phyloP scores from a whole-genome alignment of 2,888 invertebrate species.

The Sphaerophoria rueppellii region DNA sequence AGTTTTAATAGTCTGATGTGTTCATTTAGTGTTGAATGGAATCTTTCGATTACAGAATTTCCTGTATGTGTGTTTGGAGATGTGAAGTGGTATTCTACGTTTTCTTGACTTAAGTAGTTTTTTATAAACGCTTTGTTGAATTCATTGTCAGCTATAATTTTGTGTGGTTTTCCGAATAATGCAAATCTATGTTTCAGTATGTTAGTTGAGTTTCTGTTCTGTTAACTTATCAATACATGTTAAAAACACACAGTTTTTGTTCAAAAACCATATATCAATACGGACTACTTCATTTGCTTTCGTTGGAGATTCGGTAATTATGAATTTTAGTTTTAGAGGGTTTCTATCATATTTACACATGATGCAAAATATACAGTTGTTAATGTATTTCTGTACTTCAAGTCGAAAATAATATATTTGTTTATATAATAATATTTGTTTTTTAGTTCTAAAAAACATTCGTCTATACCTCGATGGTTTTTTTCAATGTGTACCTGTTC shows the following conservation, averaged over 20 bases:
- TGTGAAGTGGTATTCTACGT: no score
- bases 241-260: constrained; percentile 29
- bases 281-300: constrained; percentile 58
- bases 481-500: background rate
- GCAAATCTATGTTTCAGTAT: no score
- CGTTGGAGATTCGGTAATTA: constrained; percentile 57
- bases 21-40: constrained; percentile 62
- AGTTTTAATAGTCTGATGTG: constrained; percentile 56
- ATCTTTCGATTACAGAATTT: constrained; percentile 18
- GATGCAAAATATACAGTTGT: constrained; percentile 60
- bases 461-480: constrained; percentile 58
- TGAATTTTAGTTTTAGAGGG: constrained; percentile 54
- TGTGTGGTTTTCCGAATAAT: no score
- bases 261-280: constrained; percentile 10
- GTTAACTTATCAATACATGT: constrained; percentile 45
- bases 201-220: constrained; percentile 3
- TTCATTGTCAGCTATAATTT: no score
- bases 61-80: no score
- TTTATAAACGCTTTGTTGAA: no score
- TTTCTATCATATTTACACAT: constrained; percentile 59
- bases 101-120: no score
- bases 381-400: constrained; percentile 59
- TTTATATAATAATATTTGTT: constrained; percentile 44
- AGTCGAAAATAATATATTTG: no score
- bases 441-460: constrained; percentile 45